Evolutionary conservation across 2,888 invertebrate species (phyloP).

Genomic region (Trichopoda pennipes): DNA sequence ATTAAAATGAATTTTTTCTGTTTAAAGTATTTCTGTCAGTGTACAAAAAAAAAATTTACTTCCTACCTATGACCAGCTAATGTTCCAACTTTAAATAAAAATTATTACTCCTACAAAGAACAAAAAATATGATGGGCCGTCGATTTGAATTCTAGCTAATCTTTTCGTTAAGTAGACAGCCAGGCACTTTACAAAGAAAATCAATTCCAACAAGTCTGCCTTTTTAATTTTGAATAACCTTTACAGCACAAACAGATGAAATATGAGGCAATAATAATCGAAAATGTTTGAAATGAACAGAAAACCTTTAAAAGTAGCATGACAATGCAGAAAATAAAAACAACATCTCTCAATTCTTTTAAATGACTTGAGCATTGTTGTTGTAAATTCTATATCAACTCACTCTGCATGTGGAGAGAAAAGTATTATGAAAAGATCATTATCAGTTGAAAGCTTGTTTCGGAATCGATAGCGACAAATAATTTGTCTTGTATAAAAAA

Average conservation of each 20-base stretch:
- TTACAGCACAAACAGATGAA: conserved; percentile 27
- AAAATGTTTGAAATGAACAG: conserved; percentile 17
- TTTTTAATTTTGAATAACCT: no score
- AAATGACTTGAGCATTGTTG: conserved; percentile 19
- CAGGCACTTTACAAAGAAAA: conserved; percentile 50
- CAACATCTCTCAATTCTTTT: conserved; percentile 24
- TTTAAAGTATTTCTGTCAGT: no score
- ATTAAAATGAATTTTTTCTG: no score
- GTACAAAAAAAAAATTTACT: background rate
- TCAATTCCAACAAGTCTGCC: conserved; percentile 10
- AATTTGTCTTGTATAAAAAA: conserved; percentile 76
- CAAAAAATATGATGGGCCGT: conserved; percentile 20
- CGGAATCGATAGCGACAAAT: conserved; percentile 79
- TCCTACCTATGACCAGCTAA: conserved; percentile 50
- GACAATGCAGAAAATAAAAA: conserved; percentile 53
- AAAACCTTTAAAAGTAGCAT: conserved; percentile 48
- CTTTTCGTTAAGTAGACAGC: conserved; percentile 59
- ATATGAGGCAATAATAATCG: conserved; percentile 53
- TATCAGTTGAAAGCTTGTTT: conserved; percentile 69
- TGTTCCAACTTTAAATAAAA: conserved; percentile 17
- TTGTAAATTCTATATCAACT: conserved; percentile 19
- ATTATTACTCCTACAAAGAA: conserved; percentile 6
- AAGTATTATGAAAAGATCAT: conserved; percentile 53
- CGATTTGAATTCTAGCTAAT: conserved; percentile 57
- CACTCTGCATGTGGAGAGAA: conserved; percentile 20